These are phyloP conservation scores for Jacana jacana DNA, from an alignment of 2,113 vertebrate species.

Conservation along the genomic window DNA sequence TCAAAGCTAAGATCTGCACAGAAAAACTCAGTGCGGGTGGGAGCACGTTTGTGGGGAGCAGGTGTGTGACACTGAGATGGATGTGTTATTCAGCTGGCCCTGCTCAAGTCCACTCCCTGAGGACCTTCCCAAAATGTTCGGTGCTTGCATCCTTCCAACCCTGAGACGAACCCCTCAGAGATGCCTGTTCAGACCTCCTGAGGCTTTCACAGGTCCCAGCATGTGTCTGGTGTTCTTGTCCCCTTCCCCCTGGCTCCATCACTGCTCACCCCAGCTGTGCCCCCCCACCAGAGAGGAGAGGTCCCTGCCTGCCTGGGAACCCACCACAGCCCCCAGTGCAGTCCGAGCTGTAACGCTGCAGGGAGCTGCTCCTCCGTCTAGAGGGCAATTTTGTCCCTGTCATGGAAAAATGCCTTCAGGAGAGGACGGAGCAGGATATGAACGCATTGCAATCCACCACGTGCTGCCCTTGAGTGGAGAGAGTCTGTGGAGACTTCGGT, in stretches of 20 bases:
- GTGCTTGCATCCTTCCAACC: background rate
- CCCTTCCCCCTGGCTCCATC: too few relatives aligned
- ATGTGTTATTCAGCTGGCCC: background rate
- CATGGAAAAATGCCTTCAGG: background rate
- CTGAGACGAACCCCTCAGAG: background rate
- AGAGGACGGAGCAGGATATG: background rate
- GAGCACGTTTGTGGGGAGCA: background rate
- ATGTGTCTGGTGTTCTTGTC: background rate
- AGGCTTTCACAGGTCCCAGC: background rate
- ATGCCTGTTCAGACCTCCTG: background rate
- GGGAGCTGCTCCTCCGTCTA: accelerated
- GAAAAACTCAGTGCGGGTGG: accelerated
- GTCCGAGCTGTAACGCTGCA: background rate
- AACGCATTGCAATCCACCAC: background rate
- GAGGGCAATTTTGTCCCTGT: background rate
- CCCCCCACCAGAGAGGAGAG: background rate
- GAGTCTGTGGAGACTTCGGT: background rate
- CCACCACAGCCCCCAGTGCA: background rate
- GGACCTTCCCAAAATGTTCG: background rate
- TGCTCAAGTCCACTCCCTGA: accelerated
- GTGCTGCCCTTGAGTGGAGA: constrained; percentile 13
- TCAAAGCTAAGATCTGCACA: background rate
- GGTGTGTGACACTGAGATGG: accelerated
- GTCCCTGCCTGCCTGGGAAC: background rate
- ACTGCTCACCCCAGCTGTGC: background rate